Percentiles rank a stretch among this genome's conserved stretches.
Evolutionary conservation across 2,888 invertebrate genomes (phyloP).

Genomic region (Dichetophora obliterata): DNA sequence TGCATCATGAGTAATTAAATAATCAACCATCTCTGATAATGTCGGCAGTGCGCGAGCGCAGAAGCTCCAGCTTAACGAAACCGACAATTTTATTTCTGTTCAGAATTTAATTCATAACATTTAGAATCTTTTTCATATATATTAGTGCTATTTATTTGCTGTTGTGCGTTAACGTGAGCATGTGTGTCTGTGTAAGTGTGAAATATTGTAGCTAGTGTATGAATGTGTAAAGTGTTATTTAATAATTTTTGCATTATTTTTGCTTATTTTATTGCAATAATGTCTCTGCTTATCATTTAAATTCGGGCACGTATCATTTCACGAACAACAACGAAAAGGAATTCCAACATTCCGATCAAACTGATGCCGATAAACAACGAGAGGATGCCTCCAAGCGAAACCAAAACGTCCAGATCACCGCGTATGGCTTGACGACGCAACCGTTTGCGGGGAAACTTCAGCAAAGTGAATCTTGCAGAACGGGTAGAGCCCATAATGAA

Average conservation of each 20-base stretch:
- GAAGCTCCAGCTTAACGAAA: neutral
- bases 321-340: no score
- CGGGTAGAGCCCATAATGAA: neutral
- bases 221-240: no score
- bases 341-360: no score
- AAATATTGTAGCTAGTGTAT: no score
- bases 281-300: no score
- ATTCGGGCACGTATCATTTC: no score
- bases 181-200: no score
- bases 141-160: neutral
- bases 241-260: no score
- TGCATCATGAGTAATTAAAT: neutral
- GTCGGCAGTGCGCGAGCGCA: neutral
- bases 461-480: neutral
- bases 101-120: conserved; percentile 12
- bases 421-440: neutral
- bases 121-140: conserved; percentile 21
- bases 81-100: conserved; percentile 19
- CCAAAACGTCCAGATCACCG: neutral
- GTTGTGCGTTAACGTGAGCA: neutral
- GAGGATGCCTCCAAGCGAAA: neutral
- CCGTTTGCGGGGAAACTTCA: neutral
- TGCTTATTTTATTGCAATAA: no score
- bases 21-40: neutral
- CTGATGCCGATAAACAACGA: no score